phyloP scores from a whole-genome alignment of 2,797 vertebrate species.

The Rhincodon typus region DNA sequence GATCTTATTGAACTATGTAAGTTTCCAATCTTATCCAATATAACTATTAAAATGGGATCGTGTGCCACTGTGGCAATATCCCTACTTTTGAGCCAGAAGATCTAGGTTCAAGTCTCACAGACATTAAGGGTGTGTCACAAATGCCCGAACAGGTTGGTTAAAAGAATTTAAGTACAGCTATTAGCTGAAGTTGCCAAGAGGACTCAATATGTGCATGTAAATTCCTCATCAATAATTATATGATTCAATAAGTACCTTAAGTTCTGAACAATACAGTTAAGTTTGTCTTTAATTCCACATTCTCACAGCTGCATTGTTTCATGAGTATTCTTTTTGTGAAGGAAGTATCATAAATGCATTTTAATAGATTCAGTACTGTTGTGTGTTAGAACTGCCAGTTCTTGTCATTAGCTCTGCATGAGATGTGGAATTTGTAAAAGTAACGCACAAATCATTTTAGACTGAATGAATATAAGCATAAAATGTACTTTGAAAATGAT shows the following conservation, averaged over 20 bases:
- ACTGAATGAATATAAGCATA: neutral
- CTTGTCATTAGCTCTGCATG: slow-evolving; percentile 14
- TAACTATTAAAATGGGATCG: neutral
- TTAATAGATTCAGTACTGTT: neutral
- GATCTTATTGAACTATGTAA: neutral
- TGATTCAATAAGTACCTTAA: neutral
- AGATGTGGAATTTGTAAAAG: neutral
- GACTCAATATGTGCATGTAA: neutral
- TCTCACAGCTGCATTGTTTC: slow-evolving; percentile 15
- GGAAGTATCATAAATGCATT: neutral
- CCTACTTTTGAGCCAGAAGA: too few species aligned
- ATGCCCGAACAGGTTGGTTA: too few species aligned
- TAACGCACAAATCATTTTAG: slow-evolving; percentile 11
- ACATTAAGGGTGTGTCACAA: too few species aligned
- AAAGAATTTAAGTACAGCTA: neutral
- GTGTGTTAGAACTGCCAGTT: slow-evolving; percentile 13
- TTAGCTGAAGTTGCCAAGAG: neutral
- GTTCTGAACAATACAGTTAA: too few species aligned
- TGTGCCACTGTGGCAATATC: too few species aligned
- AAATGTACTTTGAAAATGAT: slow-evolving; percentile 10
- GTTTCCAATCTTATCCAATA: neutral
- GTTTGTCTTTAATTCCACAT: neutral
- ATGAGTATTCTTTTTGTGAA: neutral
- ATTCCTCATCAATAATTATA: neutral
- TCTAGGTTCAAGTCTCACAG: too few species aligned